Conservation (phyloP, 2,797 vertebrate species). For the Nyctibius grandis region DNA sequence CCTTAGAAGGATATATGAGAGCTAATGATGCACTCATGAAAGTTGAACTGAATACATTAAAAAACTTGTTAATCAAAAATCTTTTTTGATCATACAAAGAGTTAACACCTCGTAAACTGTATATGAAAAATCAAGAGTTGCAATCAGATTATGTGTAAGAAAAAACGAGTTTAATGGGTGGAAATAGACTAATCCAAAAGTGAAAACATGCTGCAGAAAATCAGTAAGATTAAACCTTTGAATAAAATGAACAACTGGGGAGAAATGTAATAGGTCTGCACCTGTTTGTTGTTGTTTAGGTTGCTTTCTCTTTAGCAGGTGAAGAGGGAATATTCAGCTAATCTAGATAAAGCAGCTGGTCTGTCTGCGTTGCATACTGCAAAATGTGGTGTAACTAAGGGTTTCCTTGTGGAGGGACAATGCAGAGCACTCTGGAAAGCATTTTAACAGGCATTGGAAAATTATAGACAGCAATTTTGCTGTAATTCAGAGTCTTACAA, state of each 20-base stretch:
- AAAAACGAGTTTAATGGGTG: background rate
- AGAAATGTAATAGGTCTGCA: background rate
- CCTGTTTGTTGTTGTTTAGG: accelerated
- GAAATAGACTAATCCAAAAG: background rate
- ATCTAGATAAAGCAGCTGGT: background rate
- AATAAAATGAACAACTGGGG: background rate
- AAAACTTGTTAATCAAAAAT: background rate
- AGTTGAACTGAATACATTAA: background rate
- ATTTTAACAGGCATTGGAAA: background rate
- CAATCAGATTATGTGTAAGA: background rate
- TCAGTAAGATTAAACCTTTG: background rate
- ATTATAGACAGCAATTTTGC: background rate
- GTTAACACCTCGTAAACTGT: background rate
- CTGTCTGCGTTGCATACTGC: background rate
- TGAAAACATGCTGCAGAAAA: background rate
- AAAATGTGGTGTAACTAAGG: background rate
- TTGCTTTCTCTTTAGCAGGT: background rate
- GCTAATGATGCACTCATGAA: background rate
- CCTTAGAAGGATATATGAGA: background rate
- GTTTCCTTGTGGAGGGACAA: background rate
- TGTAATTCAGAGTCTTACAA: background rate
- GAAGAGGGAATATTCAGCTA: background rate
- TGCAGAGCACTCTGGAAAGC: background rate
- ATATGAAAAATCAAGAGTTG: background rate
- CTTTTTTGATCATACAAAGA: background rate